phyloP scores from a whole-genome alignment of 1,140 invertebrate species.

The Eulimnadia texana region DNA sequence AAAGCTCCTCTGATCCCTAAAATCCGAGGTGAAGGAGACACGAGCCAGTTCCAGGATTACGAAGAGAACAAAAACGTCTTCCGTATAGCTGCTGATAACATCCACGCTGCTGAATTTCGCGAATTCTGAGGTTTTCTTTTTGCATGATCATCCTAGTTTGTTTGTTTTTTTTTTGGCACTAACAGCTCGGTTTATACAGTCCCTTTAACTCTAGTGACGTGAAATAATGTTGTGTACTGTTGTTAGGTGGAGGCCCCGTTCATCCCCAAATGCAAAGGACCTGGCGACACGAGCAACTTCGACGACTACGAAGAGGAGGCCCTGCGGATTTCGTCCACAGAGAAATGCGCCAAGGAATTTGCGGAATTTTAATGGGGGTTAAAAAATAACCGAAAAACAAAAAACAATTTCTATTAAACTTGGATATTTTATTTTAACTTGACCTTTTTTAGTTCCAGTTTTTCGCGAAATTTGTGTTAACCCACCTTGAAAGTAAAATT shows the following conservation, averaged over 20 bases:
- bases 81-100: conserved; percentile 30
- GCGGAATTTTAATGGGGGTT: conserved; percentile 96
- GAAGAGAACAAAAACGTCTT: conserved; percentile 35
- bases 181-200: neutral
- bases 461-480: too few relatives aligned
- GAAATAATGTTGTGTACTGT: neutral
- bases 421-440: too few relatives aligned
- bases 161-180: conserved; percentile 9
- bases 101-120: conserved; percentile 38
- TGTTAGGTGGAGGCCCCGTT: conserved; percentile 78
- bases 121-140: conserved; percentile 34
- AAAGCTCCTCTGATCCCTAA: conserved; percentile 38
- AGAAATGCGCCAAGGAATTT: conserved; percentile 97
- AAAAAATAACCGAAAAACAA: too few relatives aligned
- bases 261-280: conserved; percentile 89
- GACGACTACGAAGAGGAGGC: conserved; percentile 98
- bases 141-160: neutral
- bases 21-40: conserved; percentile 36
- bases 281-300: conserved; percentile 94
- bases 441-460: too few relatives aligned
- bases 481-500: too few relatives aligned
- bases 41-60: conserved; percentile 41
- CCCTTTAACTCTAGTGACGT: neutral
- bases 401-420: too few relatives aligned
- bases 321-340: conserved; percentile 86